Percentiles rank a stretch among this genome's conserved stretches.
Conservation (phyloP, 1,140 invertebrate genomes). For the Drosophila pruinosa region DNA sequence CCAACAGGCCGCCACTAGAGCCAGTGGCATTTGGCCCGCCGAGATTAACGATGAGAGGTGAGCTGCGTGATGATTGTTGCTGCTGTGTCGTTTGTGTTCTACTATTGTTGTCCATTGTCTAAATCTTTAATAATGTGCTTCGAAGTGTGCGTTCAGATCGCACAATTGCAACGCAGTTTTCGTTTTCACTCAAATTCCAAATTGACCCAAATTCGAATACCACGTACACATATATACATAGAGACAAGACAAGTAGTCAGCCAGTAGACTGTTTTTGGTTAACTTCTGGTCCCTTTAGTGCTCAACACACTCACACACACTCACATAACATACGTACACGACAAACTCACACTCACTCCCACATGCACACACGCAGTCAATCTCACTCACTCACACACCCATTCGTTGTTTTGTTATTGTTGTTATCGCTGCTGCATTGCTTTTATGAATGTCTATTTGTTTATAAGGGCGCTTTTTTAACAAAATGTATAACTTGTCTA, state of each 20-base stretch:
- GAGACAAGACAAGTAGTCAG: slow-evolving; percentile 13
- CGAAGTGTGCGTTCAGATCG: background rate
- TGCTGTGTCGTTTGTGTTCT: slow-evolving; percentile 47
- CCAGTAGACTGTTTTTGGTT: slow-evolving; percentile 21
- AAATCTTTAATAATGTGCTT: slow-evolving; percentile 25
- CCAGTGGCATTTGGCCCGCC: slow-evolving; percentile 64
- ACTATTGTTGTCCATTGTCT: slow-evolving; percentile 42
- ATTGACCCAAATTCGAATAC: slow-evolving; percentile 48
- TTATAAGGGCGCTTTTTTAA: slow-evolving; percentile 22
- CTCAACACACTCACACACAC: slow-evolving; percentile 1
- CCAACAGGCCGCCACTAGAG: slow-evolving; percentile 17
- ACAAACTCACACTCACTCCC: background rate
- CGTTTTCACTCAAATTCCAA: slow-evolving; percentile 42
- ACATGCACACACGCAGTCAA: slow-evolving; percentile 1
- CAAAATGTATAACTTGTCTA: background rate
- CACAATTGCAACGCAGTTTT: slow-evolving; percentile 50
- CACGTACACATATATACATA: slow-evolving; percentile 33
- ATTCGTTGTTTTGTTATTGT: slow-evolving; percentile 40
- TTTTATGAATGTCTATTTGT: slow-evolving; percentile 5
- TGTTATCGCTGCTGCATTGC: slow-evolving; percentile 39
- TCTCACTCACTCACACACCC: slow-evolving; percentile 15
- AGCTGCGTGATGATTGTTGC: slow-evolving; percentile 57
- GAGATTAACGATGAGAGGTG: slow-evolving; percentile 49
- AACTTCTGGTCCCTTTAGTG: slow-evolving; percentile 31
- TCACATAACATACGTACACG: slow-evolving; percentile 3